phyloP scores from a whole-genome alignment of 2,113 vertebrate genomes.

The Sporophila hypoxantha region DNA sequence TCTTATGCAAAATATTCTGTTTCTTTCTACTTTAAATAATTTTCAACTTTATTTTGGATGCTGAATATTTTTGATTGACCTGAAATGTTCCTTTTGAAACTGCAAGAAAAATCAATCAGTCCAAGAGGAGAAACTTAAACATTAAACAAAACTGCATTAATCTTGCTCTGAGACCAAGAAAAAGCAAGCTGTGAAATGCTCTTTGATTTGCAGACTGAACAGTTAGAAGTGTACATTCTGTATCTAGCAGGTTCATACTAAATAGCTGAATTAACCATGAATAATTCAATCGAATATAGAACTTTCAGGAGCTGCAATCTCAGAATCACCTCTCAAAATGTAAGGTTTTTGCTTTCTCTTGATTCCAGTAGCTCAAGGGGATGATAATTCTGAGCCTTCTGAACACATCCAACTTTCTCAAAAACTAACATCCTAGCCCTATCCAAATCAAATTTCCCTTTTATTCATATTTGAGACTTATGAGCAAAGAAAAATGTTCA shows the following conservation, averaged over 20 bases:
- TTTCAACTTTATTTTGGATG: neutral
- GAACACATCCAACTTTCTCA: neutral
- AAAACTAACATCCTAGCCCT: neutral
- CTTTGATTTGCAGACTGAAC: neutral
- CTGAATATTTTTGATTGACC: neutral
- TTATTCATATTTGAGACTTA: neutral
- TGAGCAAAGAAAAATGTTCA: neutral
- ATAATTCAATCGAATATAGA: neutral
- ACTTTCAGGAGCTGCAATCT: neutral
- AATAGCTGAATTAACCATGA: neutral
- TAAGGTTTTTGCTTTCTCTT: neutral
- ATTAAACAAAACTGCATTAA: neutral
- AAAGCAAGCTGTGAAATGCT: neutral
- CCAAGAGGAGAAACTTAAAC: neutral
- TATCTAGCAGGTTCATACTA: neutral
- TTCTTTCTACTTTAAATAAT: neutral
- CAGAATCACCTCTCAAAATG: neutral
- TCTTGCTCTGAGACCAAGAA: neutral
- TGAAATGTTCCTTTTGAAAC: neutral
- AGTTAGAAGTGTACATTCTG: neutral
- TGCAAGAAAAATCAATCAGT: neutral
- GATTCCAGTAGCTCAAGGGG: neutral
- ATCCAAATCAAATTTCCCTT: neutral
- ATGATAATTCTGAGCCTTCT: neutral
- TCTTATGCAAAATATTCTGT: neutral